phyloP scores from a whole-genome alignment of 2,888 invertebrate genomes.

The Acronicta psi region DNA sequence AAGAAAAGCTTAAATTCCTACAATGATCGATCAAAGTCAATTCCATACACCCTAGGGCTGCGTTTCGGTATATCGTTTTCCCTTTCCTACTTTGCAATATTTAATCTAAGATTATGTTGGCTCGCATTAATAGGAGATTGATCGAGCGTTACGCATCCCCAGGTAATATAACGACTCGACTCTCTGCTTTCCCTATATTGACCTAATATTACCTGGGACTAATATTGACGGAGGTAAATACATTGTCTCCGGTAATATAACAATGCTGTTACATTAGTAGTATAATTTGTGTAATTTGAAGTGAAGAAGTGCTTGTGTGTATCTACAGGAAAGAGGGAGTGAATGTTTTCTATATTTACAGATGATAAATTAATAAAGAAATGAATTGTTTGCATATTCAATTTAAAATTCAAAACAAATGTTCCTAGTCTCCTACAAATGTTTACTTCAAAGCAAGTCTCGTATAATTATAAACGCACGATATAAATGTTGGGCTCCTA shows the following conservation, averaged over 20 bases:
- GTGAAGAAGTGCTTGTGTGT: no score
- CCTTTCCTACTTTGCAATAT: conserved; percentile 41
- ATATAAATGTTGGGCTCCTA: not conserved
- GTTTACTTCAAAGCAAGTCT: no score
- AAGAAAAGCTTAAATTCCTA: conserved; percentile 22
- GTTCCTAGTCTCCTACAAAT: no score
- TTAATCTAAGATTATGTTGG: conserved; percentile 49
- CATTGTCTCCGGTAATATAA: conserved; percentile 4
- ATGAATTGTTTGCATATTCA: no score
- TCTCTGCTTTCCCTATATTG: conserved; percentile 10
- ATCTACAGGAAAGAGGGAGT: no score
- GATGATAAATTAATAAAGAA: no score
- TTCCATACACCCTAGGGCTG: conserved; percentile 26
- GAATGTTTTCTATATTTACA: no score
- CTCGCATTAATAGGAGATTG: conserved; percentile 47
- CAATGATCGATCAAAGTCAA: conserved; percentile 48
- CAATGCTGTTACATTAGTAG: conserved; percentile 2
- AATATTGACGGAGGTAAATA: conserved; percentile 1
- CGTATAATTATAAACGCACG: no score
- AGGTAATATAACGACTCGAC: conserved; percentile 17
- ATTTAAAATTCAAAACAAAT: no score
- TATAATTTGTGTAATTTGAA: no score
- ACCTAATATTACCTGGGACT: conserved; percentile 9
- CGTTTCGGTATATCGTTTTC: conserved; percentile 35
- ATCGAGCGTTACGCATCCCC: conserved; percentile 41